Percentiles rank a stretch among this genome's conserved stretches.
Evolutionary conservation across 2,888 invertebrate genomes (phyloP).

Genomic region (Drosophila birchii): DNA sequence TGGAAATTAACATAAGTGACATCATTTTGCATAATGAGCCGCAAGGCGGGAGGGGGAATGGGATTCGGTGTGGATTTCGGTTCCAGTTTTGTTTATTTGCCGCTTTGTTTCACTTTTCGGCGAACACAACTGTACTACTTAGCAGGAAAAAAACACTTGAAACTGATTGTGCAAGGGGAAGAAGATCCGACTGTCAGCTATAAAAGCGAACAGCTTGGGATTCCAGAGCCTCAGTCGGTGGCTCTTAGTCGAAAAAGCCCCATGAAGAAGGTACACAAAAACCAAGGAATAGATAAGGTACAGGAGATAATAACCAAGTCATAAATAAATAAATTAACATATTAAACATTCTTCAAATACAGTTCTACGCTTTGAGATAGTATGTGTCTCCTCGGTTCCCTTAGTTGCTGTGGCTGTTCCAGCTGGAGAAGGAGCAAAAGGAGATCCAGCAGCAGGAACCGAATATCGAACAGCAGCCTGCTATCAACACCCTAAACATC

Average conservation of each 20-base stretch:
- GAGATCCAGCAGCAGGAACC: too few species aligned
- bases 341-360: background rate
- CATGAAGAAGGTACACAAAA: background rate
- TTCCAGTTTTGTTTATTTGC: background rate
- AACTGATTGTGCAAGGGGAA: background rate
- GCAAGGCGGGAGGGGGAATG: background rate
- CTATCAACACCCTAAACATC: background rate
- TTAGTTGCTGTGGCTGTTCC: conserved; percentile 23
- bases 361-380: too few species aligned
- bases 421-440: background rate
- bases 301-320: background rate
- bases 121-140: conserved; percentile 39
- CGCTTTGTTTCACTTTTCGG: background rate
- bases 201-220: conserved; percentile 26
- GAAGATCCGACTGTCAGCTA: conserved; percentile 3
- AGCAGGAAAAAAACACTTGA: background rate
- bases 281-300: too few species aligned
- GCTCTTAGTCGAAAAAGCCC: background rate
- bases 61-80: background rate
- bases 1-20: conserved; percentile 40
- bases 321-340: background rate
- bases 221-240: conserved; percentile 9
- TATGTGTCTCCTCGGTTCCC: conserved; percentile 12
- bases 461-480: background rate
- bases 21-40: conserved; percentile 38